A percentile compares a stretch with the other conserved stretches of the same genome.
Evolutionary conservation across 2,113 vertebrate species (phyloP).

Genomic region (Microcebus tavaratra): DNA sequence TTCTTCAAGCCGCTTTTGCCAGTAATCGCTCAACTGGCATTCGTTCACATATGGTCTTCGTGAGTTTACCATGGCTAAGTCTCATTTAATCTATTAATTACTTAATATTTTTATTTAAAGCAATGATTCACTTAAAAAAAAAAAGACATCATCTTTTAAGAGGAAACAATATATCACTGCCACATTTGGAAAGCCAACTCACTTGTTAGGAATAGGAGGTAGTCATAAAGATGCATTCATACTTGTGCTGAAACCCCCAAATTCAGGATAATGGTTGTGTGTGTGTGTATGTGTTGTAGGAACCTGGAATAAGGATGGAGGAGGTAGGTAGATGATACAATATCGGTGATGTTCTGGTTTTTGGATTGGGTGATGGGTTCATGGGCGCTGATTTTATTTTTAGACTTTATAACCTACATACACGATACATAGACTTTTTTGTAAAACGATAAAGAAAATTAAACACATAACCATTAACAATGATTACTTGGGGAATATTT

Average conservation of each 20-base stretch:
- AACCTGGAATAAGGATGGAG: background rate
- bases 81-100: background rate
- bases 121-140: background rate
- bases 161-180: background rate
- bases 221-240: background rate
- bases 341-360: constrained; percentile 26
- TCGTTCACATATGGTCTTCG: background rate
- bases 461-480: constrained; percentile 50
- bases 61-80: background rate
- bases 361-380: constrained; percentile 28
- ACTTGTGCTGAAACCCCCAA: background rate
- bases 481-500: constrained; percentile 56
- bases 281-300: background rate
- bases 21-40: background rate
- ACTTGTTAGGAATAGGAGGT: background rate
- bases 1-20: background rate
- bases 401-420: constrained; percentile 52
- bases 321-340: background rate
- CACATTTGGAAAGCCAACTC: constrained; percentile 21
- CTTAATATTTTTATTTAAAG: constrained; percentile 35
- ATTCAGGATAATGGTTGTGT: background rate
- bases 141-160: background rate
- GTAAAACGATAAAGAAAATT: constrained; percentile 48
- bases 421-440: background rate
- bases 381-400: constrained; percentile 59